Evolutionary conservation across 2,888 invertebrate genomes (phyloP).

Genomic region (Drosophila villosipedis): DNA sequence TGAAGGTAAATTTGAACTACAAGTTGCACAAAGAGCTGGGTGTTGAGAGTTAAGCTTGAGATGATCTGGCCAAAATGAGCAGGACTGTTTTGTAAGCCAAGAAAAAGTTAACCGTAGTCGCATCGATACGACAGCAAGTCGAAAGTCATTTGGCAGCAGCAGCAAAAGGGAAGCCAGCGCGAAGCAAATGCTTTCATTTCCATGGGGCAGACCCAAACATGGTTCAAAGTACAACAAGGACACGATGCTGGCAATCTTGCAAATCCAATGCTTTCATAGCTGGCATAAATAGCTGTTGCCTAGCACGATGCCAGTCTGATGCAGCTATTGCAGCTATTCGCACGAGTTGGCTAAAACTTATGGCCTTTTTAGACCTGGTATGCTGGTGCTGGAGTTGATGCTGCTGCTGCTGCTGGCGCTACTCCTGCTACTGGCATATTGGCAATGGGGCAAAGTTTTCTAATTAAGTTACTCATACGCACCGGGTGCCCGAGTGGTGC

Average conservation of each 20-base stretch:
- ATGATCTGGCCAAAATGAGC: neutral
- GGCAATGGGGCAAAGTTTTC: constrained; percentile 73
- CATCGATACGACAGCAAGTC: constrained; percentile 33
- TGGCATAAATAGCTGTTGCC: constrained; percentile 45
- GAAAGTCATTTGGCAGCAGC: constrained; percentile 43
- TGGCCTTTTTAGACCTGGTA: constrained; percentile 13
- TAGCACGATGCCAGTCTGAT: constrained; percentile 11
- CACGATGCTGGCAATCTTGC: constrained; percentile 34
- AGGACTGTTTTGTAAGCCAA: constrained; percentile 8
- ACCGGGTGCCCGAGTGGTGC: constrained; percentile 66
- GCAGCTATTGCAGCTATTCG: constrained; percentile 33
- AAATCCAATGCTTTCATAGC: constrained; percentile 48
- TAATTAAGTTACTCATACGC: constrained; percentile 81
- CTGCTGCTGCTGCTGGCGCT: constrained; percentile 12
- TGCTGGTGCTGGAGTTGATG: constrained; percentile 9
- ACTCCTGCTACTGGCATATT: constrained; percentile 40
- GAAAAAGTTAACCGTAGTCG: constrained; percentile 25
- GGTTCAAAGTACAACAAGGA: constrained; percentile 16
- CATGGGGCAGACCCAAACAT: constrained; percentile 1
- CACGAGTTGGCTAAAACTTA: constrained; percentile 61
- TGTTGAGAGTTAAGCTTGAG: neutral
- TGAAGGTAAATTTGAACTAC: neutral
- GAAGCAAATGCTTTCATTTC: constrained; percentile 22
- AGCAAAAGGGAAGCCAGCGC: constrained; percentile 8
- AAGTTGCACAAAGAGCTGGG: neutral